Evolutionary conservation across 2,888 invertebrate genomes (phyloP).

Genomic region (Polymixis lichenea): DNA sequence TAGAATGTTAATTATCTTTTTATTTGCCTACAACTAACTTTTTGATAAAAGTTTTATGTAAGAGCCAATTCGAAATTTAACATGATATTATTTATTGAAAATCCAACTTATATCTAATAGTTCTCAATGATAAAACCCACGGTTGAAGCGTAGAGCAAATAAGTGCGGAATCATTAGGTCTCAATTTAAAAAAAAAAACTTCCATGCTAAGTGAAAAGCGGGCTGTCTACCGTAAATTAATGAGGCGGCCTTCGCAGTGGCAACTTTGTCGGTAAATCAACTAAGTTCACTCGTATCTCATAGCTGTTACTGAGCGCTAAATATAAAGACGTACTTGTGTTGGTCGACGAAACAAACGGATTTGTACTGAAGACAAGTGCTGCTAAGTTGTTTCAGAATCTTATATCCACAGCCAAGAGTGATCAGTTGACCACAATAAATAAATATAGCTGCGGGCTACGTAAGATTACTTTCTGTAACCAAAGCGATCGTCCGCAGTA

Average conservation of each 20-base stretch:
- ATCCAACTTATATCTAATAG: neutral
- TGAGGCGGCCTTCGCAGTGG: slow-evolving; percentile 43
- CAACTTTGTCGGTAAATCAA: slow-evolving; percentile 66
- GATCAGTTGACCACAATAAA: neutral
- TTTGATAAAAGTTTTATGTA: neutral
- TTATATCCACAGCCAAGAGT: slow-evolving; percentile 6
- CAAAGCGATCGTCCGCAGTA: slow-evolving; percentile 9
- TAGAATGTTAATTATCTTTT: slow-evolving; percentile 43
- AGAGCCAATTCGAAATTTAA: neutral
- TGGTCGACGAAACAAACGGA: slow-evolving; percentile 24
- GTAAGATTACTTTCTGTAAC: slow-evolving; percentile 15
- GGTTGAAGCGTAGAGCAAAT: slow-evolving; percentile 21
- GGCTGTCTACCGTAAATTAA: slow-evolving; percentile 59
- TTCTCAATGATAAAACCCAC: neutral
- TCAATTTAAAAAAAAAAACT: slow-evolving; percentile 34
- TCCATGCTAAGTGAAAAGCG: slow-evolving; percentile 60
- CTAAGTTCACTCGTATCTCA: slow-evolving; percentile 59
- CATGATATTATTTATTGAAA: neutral
- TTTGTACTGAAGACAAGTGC: slow-evolving; percentile 13
- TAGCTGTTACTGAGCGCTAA: slow-evolving; percentile 39
- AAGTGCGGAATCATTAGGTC: slow-evolving; percentile 29
- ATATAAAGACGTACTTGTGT: slow-evolving; percentile 19
- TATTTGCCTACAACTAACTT: slow-evolving; percentile 5
- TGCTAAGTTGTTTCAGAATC: neutral
- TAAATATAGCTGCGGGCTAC: neutral